A percentile compares a stretch with the other conserved stretches of the same genome.
Evolutionary conservation across 2,888 invertebrate species (phyloP).

Genomic region (Parnassius mnemosyne): DNA sequence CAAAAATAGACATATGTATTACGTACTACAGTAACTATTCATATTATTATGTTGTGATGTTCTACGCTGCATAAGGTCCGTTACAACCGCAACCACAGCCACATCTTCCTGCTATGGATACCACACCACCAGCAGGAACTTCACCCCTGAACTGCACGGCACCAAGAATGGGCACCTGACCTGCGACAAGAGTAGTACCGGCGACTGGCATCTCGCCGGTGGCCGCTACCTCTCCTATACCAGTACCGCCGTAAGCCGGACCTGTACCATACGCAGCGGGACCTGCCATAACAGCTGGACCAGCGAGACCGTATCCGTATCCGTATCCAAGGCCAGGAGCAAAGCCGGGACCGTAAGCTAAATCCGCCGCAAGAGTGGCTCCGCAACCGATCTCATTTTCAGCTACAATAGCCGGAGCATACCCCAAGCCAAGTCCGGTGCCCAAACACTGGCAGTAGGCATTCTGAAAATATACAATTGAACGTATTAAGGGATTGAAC

Average conservation of each 20-base stretch:
- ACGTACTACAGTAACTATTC: too few species aligned
- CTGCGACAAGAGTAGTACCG: slow-evolving; percentile 40
- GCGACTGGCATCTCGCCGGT: slow-evolving; percentile 38
- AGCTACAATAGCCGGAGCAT: slow-evolving; percentile 30
- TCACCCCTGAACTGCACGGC: slow-evolving; percentile 43
- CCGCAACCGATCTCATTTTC: slow-evolving; percentile 55
- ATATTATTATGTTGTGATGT: neutral
- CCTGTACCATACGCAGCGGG: slow-evolving; percentile 6
- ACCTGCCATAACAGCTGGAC: slow-evolving; percentile 14
- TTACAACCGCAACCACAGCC: slow-evolving; percentile 24
- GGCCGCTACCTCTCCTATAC: slow-evolving; percentile 36
- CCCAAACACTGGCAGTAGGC: slow-evolving; percentile 7
- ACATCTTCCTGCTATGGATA: slow-evolving; percentile 30
- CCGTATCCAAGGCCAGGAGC: slow-evolving; percentile 6
- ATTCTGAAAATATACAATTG: neutral
- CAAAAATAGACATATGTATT: too few species aligned
- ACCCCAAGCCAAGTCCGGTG: slow-evolving; percentile 7
- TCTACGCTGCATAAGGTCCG: slow-evolving; percentile 5
- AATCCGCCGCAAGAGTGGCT: neutral
- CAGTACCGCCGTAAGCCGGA: slow-evolving; percentile 36
- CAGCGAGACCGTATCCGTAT: slow-evolving; percentile 15
- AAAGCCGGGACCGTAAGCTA: neutral
- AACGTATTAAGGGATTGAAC: too few species aligned
- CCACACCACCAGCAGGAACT: slow-evolving; percentile 40
- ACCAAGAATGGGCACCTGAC: slow-evolving; percentile 43